Evolutionary conservation across 2,797 vertebrate genomes (phyloP), one percentile per base, ranked within the genome.

Genomic region (Lithobates pipiens): DNA sequence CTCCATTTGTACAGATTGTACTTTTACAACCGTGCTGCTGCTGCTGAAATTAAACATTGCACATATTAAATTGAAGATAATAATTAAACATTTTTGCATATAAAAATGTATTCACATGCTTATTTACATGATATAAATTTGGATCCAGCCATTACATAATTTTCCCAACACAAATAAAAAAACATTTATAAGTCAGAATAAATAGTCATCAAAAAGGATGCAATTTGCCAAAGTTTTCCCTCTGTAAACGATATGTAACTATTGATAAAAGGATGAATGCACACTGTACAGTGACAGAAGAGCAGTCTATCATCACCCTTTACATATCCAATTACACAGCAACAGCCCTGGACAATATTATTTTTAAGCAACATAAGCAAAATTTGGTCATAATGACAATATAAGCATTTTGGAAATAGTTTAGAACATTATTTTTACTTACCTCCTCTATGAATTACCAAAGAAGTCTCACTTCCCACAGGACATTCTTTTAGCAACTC

Each of bases 401-500:
- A n/a, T 61, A 57, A 5, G 1, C 15, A 57, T 57, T 54, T 16
- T 57, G 50, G 18, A 57, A 32, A 11, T 25, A 42, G 27, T 65
- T n/a, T 25, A 68, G 25, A 89, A 89, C 77, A 88, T 87, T 82
- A 80, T 92, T 90, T 90, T 88, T 88, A 92, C 97, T 96, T 95
- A 99, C 98, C 98, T 85, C 97, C 97, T 94, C 98, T 97, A 93
- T 98, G 97, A 85, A 99, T 96, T 93, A 97, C 94, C 95, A 99
- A 93, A 90, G 95, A 95, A 89, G 97, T 96, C 93, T 99, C 97
- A 1, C 94, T 94, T 91, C 98, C 97, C 86, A 99, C 93, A 13
- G 96, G 94, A 88, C 97, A 98, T 92, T 99, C 98, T 94, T 99
- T 99, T 80, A 99, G 96, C 90, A 98, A 96, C 93, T 99, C 98